phyloP scores from a whole-genome alignment of 1,140 invertebrate species.

The Kradibia gibbosae region DNA sequence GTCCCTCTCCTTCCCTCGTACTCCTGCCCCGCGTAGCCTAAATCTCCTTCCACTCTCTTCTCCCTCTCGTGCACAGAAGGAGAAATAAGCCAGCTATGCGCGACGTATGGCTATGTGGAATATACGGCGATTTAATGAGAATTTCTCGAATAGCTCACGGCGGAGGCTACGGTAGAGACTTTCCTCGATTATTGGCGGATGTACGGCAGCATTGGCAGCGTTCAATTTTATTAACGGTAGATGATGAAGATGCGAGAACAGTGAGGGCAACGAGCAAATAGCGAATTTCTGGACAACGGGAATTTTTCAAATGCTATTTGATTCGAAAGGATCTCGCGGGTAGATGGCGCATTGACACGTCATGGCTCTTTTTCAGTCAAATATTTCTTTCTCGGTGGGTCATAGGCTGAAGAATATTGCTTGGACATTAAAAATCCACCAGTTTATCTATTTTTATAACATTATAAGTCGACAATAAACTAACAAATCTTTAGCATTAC shows the following conservation, averaged over 20 bases:
- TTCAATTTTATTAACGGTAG: conserved; percentile 3
- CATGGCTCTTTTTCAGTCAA: too few relatives aligned
- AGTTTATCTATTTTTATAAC: too few relatives aligned
- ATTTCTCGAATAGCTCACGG: conserved; percentile 45
- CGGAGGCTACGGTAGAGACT: neutral
- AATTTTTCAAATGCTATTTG: neutral
- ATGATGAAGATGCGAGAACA: neutral
- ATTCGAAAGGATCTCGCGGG: neutral
- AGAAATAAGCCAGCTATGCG: neutral
- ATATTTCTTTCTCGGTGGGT: too few relatives aligned
- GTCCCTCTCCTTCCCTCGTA: neutral
- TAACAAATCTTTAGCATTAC: too few relatives aligned
- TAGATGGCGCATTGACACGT: too few relatives aligned
- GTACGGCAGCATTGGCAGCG: too few relatives aligned
- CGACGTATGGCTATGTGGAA: neutral
- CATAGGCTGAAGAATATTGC: too few relatives aligned
- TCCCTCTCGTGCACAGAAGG: neutral
- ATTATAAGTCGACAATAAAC: too few relatives aligned
- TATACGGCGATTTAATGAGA: conserved; percentile 28
- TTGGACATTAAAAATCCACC: too few relatives aligned
- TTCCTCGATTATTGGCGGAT: conserved; percentile 13
- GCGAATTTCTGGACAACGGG: neutral
- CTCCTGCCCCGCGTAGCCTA: neutral
- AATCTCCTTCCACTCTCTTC: neutral
- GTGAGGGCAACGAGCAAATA: neutral